Percentiles rank a stretch among this genome's conserved stretches.
Evolutionary conservation across 2,888 invertebrate species (phyloP).

Genomic region (Hylaea fasciaria): DNA sequence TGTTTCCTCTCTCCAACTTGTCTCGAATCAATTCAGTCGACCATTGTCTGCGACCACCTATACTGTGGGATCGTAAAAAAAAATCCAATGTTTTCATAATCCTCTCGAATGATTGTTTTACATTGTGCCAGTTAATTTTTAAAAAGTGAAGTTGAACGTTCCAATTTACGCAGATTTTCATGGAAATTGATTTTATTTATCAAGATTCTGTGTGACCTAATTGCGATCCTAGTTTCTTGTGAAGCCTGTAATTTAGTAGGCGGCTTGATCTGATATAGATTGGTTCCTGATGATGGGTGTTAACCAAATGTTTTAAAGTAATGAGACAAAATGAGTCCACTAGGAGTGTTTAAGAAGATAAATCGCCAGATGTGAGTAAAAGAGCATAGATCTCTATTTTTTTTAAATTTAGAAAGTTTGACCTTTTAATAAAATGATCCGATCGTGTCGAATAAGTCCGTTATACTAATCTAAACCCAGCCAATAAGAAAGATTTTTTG

Average conservation of each 20-base stretch:
- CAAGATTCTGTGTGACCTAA: constrained; percentile 33
- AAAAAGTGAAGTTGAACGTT: constrained; percentile 25
- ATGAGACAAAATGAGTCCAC: constrained; percentile 54
- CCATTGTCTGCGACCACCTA: constrained; percentile 51
- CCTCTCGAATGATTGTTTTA: constrained; percentile 20
- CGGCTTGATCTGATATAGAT: constrained; percentile 30
- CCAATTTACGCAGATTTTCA: constrained; percentile 35
- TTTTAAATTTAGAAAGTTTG: not conserved
- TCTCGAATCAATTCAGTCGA: constrained; percentile 49
- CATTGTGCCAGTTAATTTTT: constrained; percentile 26
- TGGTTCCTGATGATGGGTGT: too few relatives aligned
- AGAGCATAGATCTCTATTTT: not conserved
- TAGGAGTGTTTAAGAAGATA: constrained; percentile 54
- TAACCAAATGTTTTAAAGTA: constrained; percentile 3
- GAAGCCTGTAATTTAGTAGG: constrained; percentile 36
- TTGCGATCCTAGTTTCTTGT: constrained; percentile 31
- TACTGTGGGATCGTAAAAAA: constrained; percentile 6
- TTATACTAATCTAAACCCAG: too few relatives aligned
- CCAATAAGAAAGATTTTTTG: not conserved
- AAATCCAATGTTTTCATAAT: not conserved
- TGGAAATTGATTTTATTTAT: constrained; percentile 34
- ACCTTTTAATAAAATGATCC: too few relatives aligned
- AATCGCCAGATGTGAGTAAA: constrained; percentile 58
- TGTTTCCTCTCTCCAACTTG: constrained; percentile 9
- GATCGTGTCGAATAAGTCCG: too few relatives aligned